Conservation (phyloP, 2,888 invertebrate species). For the Erpobdella octoculata region DNA sequence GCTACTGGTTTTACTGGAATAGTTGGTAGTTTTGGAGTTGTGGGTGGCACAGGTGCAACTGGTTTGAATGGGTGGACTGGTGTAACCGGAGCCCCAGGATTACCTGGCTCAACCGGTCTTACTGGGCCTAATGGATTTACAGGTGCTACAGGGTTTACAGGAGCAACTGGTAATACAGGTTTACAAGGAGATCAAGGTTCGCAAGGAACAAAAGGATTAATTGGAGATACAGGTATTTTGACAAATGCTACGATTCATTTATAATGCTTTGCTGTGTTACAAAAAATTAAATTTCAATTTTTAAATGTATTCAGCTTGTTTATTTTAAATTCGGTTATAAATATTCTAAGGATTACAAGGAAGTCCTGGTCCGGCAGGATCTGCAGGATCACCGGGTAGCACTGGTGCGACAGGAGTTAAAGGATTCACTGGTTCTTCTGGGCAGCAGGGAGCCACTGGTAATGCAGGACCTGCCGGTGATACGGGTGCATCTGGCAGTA, state of each 20-base stretch:
- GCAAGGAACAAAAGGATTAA: background rate
- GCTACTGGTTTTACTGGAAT: constrained; percentile 15
- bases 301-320: background rate
- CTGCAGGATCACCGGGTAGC: constrained; percentile 2
- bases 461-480: background rate
- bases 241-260: background rate
- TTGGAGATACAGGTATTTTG: background rate
- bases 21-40: background rate
- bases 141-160: background rate
- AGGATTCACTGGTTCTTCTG: constrained; percentile 13
- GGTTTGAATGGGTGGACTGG: background rate
- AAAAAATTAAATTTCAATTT: background rate
- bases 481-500: constrained; percentile 5
- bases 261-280: background rate
- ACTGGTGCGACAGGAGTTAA: background rate
- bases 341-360: background rate
- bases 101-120: constrained; percentile 1
- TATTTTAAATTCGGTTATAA: too few relatives aligned
- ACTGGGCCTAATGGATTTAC: background rate
- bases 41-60: background rate
- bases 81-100: background rate
- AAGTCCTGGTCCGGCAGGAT: background rate
- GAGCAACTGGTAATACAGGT: constrained; percentile 9
- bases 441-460: constrained; percentile 6
- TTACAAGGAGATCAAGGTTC: background rate